Percentiles rank a stretch among this genome's conserved stretches.
These are phyloP conservation scores for Acinonyx jubatus DNA, from an alignment of 2,113 vertebrate species.

Conservation along the genomic window DNA sequence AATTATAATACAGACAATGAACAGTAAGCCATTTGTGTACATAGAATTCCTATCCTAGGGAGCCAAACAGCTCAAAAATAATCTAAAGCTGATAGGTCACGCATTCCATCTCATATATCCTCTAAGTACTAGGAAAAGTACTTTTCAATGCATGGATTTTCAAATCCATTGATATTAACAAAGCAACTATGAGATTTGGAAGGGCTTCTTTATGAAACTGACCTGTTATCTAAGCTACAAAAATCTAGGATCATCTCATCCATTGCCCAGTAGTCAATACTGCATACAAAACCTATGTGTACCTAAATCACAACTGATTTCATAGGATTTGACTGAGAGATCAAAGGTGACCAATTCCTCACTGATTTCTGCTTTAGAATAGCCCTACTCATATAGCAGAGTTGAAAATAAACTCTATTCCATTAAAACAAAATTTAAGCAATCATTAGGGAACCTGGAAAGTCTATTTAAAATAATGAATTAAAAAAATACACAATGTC, in stretches of 20 bases:
- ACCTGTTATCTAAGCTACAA: neutral
- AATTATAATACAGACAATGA: neutral
- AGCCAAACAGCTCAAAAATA: neutral
- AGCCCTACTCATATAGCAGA: neutral
- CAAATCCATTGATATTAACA: constrained; percentile 17
- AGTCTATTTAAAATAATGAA: constrained; percentile 36
- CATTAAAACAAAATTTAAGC: constrained; percentile 42
- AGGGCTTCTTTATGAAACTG: constrained; percentile 16
- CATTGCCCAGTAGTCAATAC: neutral
- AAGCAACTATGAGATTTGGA: constrained; percentile 24
- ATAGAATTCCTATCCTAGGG: neutral
- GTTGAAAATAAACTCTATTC: constrained; percentile 12
- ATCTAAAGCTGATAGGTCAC: neutral
- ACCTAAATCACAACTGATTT: neutral
- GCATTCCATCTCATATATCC: neutral
- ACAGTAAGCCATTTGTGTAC: neutral
- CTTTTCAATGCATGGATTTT: neutral
- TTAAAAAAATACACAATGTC: neutral
- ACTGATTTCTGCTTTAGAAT: constrained; percentile 6
- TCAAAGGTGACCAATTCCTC: neutral
- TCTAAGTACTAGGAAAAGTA: neutral
- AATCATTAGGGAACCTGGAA: neutral
- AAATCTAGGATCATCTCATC: constrained; percentile 22
- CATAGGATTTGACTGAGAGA: neutral
- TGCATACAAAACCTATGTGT: neutral